phyloP scores from a whole-genome alignment of 2,113 vertebrate species.

The Ranitomeya imitator region DNA sequence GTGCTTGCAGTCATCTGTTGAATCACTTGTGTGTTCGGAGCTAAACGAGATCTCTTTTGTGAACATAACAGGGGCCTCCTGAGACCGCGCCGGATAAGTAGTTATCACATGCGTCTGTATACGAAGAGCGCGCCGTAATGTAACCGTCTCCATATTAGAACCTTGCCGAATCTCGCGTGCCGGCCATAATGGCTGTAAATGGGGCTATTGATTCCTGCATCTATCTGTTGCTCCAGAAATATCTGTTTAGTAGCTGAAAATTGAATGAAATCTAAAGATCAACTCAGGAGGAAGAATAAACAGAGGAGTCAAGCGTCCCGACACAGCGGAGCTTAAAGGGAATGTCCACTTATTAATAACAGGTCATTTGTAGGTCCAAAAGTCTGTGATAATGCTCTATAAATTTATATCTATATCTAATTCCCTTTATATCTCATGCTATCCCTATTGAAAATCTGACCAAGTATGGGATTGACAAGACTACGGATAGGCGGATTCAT shows the following conservation, averaged over 20 bases:
- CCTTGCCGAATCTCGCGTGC: slow-evolving; percentile 37
- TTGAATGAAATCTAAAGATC: slow-evolving; percentile 25
- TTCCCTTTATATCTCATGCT: too few species aligned
- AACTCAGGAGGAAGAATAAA: neutral
- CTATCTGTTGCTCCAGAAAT: slow-evolving; percentile 20
- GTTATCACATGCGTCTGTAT: slow-evolving; percentile 29
- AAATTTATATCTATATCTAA: too few species aligned
- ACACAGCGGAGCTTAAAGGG: neutral
- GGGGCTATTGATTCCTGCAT: slow-evolving; percentile 48
- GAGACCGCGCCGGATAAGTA: slow-evolving; percentile 25
- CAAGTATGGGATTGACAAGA: too few species aligned
- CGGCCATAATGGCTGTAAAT: slow-evolving; percentile 14
- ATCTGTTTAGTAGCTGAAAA: slow-evolving; percentile 1
- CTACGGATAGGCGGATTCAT: too few species aligned
- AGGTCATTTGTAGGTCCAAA: too few species aligned
- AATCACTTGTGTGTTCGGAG: slow-evolving; percentile 60
- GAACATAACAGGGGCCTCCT: slow-evolving; percentile 55
- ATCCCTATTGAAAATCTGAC: too few species aligned
- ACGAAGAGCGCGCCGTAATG: slow-evolving; percentile 53
- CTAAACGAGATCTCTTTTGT: slow-evolving; percentile 59
- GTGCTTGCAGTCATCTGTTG: slow-evolving; percentile 61
- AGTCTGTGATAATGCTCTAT: too few species aligned
- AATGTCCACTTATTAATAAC: too few species aligned
- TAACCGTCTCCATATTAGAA: neutral
- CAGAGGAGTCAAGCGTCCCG: neutral